Base-by-base conservation (phyloP, 2,113 vertebrate species). In the Sclerurus mexicanus region DNA sequence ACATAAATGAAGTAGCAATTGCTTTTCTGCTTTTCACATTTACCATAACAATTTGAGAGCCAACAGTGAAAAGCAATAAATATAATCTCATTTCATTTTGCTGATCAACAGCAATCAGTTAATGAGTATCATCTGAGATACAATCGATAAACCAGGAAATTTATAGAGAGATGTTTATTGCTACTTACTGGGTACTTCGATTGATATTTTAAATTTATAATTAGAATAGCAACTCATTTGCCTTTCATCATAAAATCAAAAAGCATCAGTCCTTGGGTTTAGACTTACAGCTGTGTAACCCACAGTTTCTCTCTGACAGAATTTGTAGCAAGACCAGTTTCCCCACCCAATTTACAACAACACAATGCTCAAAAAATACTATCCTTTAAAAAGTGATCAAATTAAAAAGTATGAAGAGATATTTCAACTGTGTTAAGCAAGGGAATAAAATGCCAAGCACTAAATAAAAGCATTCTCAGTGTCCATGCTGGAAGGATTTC, bases 81-180 rank as follows among this genome's bases (percentile, higher is more conserved):
- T 89, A 86, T n/a, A 64, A 91, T 89, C 84, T 86, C 46, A 60
- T 76, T 94, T 89, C 52, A 79, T 82, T 92, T 89, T 91, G 64
- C 77, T 92, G 90, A 95, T 95, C 91, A 96, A 74, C 35, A 4
- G 69, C 69, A 95, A 97, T 96, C 83, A 94, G 64, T 42, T 94
- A 93, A 87, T 82, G 53, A 53, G 67, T 91, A 92, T 67, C 84
- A 81, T 20, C 84, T 10, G 58, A 93, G 86, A 85, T 75, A 94
- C 47, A 95, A 95, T 96, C 68, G 93, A 90, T 96, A 86, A n/a
- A 91, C 78, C 80, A 82, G 56, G 87, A 96, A 95, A 89, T 90
- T 95, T 81, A 81, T 78, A 82, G 9, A 71, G 40, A 85, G 31
- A 92, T 87, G 47, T 89, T 95, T 95, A 97, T 30, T 92, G 60